A percentile compares a stretch with the other conserved stretches of the same genome.
These are phyloP conservation scores for Cyclophora punctaria DNA, from an alignment of 2,888 invertebrate genomes.

Conservation along the genomic window DNA sequence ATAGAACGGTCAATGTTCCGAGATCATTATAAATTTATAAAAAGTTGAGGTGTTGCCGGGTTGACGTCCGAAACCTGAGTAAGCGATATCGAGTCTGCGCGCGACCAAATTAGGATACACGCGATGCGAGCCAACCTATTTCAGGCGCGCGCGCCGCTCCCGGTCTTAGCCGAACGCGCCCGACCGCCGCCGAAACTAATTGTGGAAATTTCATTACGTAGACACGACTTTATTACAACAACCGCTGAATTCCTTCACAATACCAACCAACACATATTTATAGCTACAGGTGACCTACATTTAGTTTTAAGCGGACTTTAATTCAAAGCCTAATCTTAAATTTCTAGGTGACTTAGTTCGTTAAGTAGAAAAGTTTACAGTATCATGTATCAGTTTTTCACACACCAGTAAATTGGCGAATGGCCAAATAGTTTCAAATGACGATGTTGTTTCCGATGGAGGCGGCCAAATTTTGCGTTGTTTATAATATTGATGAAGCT, in stretches of 20 bases:
- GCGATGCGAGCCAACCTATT: constrained; percentile 55
- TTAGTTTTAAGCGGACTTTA: background rate
- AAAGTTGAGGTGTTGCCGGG: constrained; percentile 22
- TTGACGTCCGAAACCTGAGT: constrained; percentile 46
- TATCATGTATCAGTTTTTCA: constrained; percentile 55
- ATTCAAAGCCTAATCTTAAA: too few species aligned
- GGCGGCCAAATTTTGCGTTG: constrained; percentile 47
- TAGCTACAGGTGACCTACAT: constrained; percentile 17
- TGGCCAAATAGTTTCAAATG: constrained; percentile 54
- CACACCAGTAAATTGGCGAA: constrained; percentile 43
- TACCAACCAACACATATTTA: background rate
- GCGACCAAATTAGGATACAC: constrained; percentile 77
- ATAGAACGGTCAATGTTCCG: background rate
- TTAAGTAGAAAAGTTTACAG: constrained; percentile 18
- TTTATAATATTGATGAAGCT: constrained; percentile 18
- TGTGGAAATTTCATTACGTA: constrained; percentile 48
- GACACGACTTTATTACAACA: constrained; percentile 33
- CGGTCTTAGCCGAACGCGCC: constrained; percentile 37
- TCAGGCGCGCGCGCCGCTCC: constrained; percentile 54
- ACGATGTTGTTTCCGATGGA: constrained; percentile 36
- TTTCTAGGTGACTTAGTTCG: too few species aligned
- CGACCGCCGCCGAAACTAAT: constrained; percentile 56
- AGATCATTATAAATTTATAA: background rate
- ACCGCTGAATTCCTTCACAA: constrained; percentile 25
- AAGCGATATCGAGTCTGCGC: constrained; percentile 42